Conservation (phyloP, 2,113 vertebrate genomes). For the Romanogobio albipinnatus region DNA sequence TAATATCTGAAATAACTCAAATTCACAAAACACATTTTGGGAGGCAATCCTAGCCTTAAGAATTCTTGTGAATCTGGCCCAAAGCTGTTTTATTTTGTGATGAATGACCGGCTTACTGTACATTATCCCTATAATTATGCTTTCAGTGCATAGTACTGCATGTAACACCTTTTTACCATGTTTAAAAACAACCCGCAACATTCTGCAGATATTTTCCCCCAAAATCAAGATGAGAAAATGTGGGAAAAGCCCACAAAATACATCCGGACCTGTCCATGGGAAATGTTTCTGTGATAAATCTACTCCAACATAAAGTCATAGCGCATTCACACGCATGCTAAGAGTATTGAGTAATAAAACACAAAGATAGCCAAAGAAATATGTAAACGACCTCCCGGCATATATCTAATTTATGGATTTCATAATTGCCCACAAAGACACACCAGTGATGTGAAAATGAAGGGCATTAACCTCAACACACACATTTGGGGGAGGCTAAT, state of each 20-base stretch:
- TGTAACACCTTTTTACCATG: not conserved
- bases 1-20: not conserved
- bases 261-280: not conserved
- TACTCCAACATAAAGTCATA: constrained; percentile 9
- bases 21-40: not conserved
- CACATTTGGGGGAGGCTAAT: constrained; percentile 16
- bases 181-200: not conserved
- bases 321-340: not conserved
- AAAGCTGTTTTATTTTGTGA: not conserved
- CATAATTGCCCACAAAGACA: constrained; percentile 36
- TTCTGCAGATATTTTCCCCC: not conserved
- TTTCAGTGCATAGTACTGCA: not conserved
- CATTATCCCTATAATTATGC: not conserved
- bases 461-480: constrained; percentile 31
- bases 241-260: not conserved
- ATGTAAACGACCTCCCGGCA: constrained; percentile 12
- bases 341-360: constrained; percentile 22
- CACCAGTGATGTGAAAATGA: constrained; percentile 28
- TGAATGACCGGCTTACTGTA: not conserved
- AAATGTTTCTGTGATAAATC: constrained; percentile 16
- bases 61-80: not conserved
- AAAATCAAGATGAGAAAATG: not conserved
- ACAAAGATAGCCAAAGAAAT: constrained; percentile 34
- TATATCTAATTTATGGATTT: constrained; percentile 40
- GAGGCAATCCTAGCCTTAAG: not conserved